Evolutionary conservation across 2,113 vertebrate genomes (phyloP), one percentile per base, ranked within the genome.

Genomic region (Geococcyx californianus): DNA sequence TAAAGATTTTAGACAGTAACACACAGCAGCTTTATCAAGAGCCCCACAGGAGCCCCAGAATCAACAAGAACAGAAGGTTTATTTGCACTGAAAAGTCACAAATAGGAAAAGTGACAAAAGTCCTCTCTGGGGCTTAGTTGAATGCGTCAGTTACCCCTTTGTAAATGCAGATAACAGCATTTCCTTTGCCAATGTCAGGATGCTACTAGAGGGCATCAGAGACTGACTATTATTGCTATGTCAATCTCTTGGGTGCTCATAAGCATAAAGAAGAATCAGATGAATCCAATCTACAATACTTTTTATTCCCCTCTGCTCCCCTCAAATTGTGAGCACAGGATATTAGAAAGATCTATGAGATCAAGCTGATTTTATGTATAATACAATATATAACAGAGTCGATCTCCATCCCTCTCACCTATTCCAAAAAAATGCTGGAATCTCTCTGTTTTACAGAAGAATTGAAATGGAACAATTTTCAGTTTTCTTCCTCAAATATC

Each of bases 281-380:
- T 40, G 1, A 93, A 6, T 8, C 40, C 0, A 0, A 59, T 63
- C 42, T 34, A 5, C 2, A 55, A 34, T 9, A 16, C 18, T 49
- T 93, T 45, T 52, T 9, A 20, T 66, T 14, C 3, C 11, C 5
- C 10, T 6, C 15, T 60, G 12, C 3, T 9, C 6, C 10, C 6
- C 15, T 6, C 26, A 26, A 40, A 20, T 1, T 60, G 11, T 44
- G 52, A 84, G n/a, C 16, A 69, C 20, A 47, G 7, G 25, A 47
- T 56, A 70, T 10, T 45, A 25, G 36, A 60, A 56, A 78, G 31
- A 36, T 47, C n/a, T 38, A 36, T 6, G 7, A 31, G 13, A 16
- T 60, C 14, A 42, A 47, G 33, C 8, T 78, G 20, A 78, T 85
- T 55, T 73, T 59, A 29, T 55, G 25, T 16, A 12, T 13, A 36